phyloP scores from a whole-genome alignment of 35 echinoderm and acorn worm genomes.

The Apostichopus californicus region DNA sequence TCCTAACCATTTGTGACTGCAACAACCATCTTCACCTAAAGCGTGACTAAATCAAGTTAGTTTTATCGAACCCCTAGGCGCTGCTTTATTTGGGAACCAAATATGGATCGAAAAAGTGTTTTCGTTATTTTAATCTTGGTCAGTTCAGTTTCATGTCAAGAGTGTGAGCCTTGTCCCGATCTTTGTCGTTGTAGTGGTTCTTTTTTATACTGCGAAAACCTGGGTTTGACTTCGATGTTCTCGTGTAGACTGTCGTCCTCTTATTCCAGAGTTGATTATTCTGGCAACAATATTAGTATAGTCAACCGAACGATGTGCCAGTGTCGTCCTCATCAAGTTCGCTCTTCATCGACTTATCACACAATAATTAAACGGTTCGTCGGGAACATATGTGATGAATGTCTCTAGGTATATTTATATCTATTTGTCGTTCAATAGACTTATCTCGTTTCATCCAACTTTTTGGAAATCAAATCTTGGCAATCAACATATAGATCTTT shows the following conservation, averaged over 20 bases:
- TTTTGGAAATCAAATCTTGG: background rate
- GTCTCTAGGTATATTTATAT: background rate
- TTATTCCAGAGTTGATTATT: background rate
- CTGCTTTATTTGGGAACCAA: too few relatives aligned
- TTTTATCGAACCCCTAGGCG: too few relatives aligned
- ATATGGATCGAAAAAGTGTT: too few relatives aligned
- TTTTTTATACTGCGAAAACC: background rate
- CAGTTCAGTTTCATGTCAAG: background rate
- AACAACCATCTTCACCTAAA: too few relatives aligned
- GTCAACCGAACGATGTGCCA: background rate
- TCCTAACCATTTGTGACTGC: too few relatives aligned
- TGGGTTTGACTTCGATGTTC: background rate
- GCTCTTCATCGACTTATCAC: background rate
- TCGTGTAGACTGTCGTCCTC: background rate
- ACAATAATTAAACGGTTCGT: background rate
- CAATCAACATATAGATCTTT: background rate
- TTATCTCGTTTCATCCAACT: background rate
- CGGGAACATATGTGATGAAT: background rate
- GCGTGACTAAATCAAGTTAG: too few relatives aligned
- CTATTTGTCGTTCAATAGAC: too few relatives aligned
- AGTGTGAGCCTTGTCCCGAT: too few relatives aligned
- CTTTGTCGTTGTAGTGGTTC: background rate
- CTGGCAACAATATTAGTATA: background rate
- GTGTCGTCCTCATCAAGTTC: background rate
- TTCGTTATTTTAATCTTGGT: background rate